Base-by-base conservation (phyloP, 1,140 invertebrate species). In the Megalonaias nervosa region DNA sequence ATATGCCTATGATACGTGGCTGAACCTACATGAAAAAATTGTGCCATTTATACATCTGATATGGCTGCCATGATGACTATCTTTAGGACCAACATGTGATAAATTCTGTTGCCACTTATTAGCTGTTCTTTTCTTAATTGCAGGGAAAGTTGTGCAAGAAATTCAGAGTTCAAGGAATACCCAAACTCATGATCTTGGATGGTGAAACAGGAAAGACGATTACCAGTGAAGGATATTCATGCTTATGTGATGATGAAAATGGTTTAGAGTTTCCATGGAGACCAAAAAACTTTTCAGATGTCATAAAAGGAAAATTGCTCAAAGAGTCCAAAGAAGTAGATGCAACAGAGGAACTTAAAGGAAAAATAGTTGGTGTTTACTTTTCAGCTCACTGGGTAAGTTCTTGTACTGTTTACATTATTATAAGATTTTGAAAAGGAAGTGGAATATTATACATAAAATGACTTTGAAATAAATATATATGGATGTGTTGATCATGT, bases 371-470 rank as follows among this genome's bases (percentile, higher is more conserved):
- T 84, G 95, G 94, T 17, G 92, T 96, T 82, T 96, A 96, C 87
- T 96, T 96, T 87, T 95, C 95, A 64, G 95, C 95, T 55, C 94
- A 96, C 88, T 96, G 95, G 95, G 95, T 96, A 81, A 80, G 86
- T 79, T 62, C 13, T 11, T 6, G 38, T 48, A 48, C 38, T 48
- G 38, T 48, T 6, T 48, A 11, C 6, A 48, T 48, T 48, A 11
- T 9, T 48, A 11, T 48, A 6, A 48, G 38, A 48, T 48, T 6
- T 48, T 48, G 38, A 48, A 48, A 48, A 48, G 0, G 38, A 48
- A 9, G 38, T 48, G 38, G 11, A 48, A 6, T 48, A 11, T 48
- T 48, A 48, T 48, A 31, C 26, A 6, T 48, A 11, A 48, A 48
- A 48, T 48, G 6, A 48, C 38, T 4, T 48, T 48, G 9, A 48